phyloP scores from a whole-genome alignment of 2,888 invertebrate genomes.

The Stenodema calcarata region DNA sequence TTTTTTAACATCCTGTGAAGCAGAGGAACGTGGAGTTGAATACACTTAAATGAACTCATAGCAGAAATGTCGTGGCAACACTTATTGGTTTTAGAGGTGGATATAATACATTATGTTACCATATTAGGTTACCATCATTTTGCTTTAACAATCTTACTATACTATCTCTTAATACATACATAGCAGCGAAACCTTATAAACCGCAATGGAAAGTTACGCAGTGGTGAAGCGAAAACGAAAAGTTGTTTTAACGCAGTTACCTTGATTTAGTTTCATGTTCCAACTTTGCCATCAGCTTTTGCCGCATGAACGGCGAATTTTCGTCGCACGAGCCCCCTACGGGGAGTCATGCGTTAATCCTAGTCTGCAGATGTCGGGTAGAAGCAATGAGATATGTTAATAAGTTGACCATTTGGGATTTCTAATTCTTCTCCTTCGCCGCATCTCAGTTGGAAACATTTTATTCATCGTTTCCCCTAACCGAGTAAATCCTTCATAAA shows the following conservation, averaged over 20 bases:
- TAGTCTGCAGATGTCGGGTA: not conserved
- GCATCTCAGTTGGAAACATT: not conserved
- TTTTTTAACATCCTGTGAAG: too few relatives aligned
- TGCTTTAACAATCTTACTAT: too few relatives aligned
- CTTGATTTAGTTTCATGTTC: not conserved
- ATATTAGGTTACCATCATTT: too few relatives aligned
- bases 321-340: not conserved
- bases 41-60: too few relatives aligned
- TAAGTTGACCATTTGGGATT: not conserved
- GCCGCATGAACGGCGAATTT: not conserved
- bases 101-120: too few relatives aligned
- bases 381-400: not conserved
- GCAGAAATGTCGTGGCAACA: too few relatives aligned
- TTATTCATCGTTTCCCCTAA: not conserved
- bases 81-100: too few relatives aligned
- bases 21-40: too few relatives aligned
- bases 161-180: too few relatives aligned
- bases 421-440: not conserved
- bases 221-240: not conserved
- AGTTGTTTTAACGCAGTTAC: not conserved
- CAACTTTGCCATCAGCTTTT: not conserved
- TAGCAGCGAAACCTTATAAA: too few relatives aligned
- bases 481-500: not conserved
- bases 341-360: not conserved
- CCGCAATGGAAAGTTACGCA: not conserved